phyloP scores from a whole-genome alignment of 2,888 invertebrate genomes.

The Drosophila macrospina region DNA sequence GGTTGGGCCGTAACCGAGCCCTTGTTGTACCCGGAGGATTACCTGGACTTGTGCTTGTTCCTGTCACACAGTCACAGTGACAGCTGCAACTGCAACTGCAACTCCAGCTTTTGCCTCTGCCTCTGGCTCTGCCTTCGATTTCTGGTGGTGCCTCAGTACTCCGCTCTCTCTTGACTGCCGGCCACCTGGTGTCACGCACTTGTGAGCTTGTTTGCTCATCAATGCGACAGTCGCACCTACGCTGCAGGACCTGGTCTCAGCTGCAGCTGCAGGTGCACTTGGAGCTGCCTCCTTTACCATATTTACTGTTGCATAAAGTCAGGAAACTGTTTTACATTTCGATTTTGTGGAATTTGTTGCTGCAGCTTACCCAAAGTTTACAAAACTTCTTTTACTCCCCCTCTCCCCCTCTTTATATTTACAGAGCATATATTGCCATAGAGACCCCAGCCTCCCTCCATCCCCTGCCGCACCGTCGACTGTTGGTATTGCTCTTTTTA shows the following conservation, averaged over 20 bases:
- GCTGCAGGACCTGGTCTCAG: constrained; percentile 3
- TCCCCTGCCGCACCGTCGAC: neutral
- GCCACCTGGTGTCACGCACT: constrained; percentile 65
- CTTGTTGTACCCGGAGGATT: constrained; percentile 75
- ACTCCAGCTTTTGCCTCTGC: neutral
- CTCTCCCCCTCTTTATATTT: neutral
- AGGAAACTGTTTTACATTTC: constrained; percentile 54
- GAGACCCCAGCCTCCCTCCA: neutral
- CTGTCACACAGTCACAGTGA: constrained; percentile 58
- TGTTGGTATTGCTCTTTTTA: constrained; percentile 54
- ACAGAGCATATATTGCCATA: constrained; percentile 14
- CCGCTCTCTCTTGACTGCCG: neutral
- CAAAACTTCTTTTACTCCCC: constrained; percentile 40
- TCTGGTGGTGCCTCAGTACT: neutral
- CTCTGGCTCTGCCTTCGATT: neutral
- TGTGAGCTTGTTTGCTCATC: constrained; percentile 58
- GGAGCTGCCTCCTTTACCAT: neutral
- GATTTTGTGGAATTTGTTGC: constrained; percentile 61
- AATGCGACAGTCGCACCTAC: constrained; percentile 54
- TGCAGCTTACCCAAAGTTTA: constrained; percentile 56
- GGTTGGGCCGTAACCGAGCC: constrained; percentile 40
- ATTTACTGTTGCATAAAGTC: constrained; percentile 31
- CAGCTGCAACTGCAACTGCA: constrained; percentile 24
- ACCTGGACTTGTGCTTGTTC: constrained; percentile 74
- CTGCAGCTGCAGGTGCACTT: too few species aligned